Conservation (phyloP, 1,140 invertebrate genomes). For the Cherax quadricarinatus region DNA sequence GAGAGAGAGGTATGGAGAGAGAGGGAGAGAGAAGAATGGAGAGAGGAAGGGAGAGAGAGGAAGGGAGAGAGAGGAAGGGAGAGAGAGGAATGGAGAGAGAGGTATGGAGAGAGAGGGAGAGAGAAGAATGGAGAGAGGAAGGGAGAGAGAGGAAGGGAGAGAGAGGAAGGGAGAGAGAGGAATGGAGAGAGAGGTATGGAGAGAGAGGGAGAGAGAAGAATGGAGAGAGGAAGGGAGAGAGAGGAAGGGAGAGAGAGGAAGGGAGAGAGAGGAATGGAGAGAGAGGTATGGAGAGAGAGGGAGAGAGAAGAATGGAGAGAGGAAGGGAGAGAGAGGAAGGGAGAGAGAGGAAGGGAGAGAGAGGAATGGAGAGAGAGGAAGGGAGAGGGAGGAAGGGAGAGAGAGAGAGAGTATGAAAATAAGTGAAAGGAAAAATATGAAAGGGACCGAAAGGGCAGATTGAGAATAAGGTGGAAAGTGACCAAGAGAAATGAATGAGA, state of each 20-base stretch:
- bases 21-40: no score
- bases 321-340: background rate
- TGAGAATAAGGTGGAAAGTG: no score
- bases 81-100: background rate
- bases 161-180: background rate
- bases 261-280: conserved; percentile 1
- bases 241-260: background rate
- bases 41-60: background rate
- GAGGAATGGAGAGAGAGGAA: no score
- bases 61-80: background rate
- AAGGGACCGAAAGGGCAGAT: no score
- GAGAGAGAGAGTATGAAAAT: no score
- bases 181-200: no score
- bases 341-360: no score
- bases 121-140: background rate
- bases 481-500: no score
- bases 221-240: background rate
- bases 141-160: background rate
- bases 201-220: background rate
- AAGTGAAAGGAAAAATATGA: no score
- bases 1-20: background rate
- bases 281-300: no score
- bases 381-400: background rate
- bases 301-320: background rate
- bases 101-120: background rate